These are phyloP conservation scores for Heteractis magnifica DNA, from an alignment of 92 coral and sea anemone genomes.

Conservation along the genomic window DNA sequence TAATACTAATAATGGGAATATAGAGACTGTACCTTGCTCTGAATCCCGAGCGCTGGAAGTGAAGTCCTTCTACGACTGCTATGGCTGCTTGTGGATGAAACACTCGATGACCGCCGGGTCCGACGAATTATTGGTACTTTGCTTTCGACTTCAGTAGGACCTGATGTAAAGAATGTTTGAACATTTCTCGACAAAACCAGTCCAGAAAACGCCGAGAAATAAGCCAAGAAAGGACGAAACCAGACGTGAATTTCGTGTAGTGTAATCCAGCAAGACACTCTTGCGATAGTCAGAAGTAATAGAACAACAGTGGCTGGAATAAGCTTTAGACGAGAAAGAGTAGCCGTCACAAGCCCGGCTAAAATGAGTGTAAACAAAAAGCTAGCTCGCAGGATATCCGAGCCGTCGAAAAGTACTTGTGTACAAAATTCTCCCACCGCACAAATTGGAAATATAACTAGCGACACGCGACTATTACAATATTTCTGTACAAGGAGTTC, in stretches of 20 bases:
- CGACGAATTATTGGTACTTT: conserved; percentile 80
- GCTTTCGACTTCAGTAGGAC: conserved; percentile 90
- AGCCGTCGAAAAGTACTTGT: conserved; percentile 85
- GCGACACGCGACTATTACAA: conserved; percentile 84
- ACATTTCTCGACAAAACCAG: conserved; percentile 82
- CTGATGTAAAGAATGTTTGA: conserved; percentile 64
- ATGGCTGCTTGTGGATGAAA: conserved; percentile 78
- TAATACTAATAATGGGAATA: conserved; percentile 39
- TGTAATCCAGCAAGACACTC: conserved; percentile 81
- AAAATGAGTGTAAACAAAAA: conserved; percentile 75
- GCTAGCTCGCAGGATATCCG: conserved; percentile 82
- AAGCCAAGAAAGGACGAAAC: conserved; percentile 89
- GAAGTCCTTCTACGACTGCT: conserved; percentile 86
- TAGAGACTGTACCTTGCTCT: conserved; percentile 76
- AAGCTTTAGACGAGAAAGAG: conserved; percentile 68
- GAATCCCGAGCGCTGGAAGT: conserved; percentile 94
- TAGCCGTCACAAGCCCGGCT: conserved; percentile 73
- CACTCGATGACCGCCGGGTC: conserved; percentile 75
- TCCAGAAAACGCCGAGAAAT: conserved; percentile 93
- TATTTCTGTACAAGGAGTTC: conserved; percentile 94
- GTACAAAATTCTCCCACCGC: conserved; percentile 87
- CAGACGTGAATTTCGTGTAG: conserved; percentile 74
- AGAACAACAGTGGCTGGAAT: conserved; percentile 74
- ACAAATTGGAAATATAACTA: conserved; percentile 89
- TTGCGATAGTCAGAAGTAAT: conserved; percentile 68